Evolutionary conservation across 1,140 invertebrate genomes (phyloP), one percentile per base, ranked within the genome.

Genomic region (Bemisia tabaci): DNA sequence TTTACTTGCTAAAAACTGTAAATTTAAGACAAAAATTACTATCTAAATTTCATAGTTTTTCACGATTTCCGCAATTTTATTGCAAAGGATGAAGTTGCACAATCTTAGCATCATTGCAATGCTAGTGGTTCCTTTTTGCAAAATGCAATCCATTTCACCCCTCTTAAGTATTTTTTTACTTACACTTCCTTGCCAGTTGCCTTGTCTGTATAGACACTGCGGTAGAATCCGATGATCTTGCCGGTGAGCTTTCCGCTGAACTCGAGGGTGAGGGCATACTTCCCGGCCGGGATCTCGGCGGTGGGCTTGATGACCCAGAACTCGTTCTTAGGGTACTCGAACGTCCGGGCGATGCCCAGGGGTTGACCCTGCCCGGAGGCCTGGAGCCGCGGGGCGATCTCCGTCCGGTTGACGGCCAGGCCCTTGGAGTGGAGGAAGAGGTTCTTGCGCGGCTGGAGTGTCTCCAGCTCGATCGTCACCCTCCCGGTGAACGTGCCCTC

Each of bases 201-300:
- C 17, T 48, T 23, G 70, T 86, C 84, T 59, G 78, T 80, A 75
- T 94, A 93, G 26, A 77, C 80, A 74, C 89, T 92, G 60, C 84
- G 82, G 75, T 94, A 94, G 71, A 94, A 86, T 1, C 91, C 91
- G 22, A 87, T 83, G 65, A 90, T 87, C 73, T 83, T 82, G 61
- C 85, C 79, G 2, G 79, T 79, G 21, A 92, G 75, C 12, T 79
- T 83, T 11, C 90, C 91, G 65, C 80, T 79, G 69, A 91, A 93
- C 59, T 84, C 77, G n/a, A 90, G 69, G 1, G 74, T 76, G 21
- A 91, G 72, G 60, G 81, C 77, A 68, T 90, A 89, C n/a, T 79
- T 76, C 22, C 85, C 87, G 2, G 79, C 74, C 22, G 70, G 60
- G 1, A 91, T 69, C 0, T 80, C 76, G 1, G 80, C 67, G 1